Evolutionary conservation across 2,797 vertebrate species (phyloP), one percentile per base, ranked within the genome.

Genomic region (Anabacerthia variegaticeps): DNA sequence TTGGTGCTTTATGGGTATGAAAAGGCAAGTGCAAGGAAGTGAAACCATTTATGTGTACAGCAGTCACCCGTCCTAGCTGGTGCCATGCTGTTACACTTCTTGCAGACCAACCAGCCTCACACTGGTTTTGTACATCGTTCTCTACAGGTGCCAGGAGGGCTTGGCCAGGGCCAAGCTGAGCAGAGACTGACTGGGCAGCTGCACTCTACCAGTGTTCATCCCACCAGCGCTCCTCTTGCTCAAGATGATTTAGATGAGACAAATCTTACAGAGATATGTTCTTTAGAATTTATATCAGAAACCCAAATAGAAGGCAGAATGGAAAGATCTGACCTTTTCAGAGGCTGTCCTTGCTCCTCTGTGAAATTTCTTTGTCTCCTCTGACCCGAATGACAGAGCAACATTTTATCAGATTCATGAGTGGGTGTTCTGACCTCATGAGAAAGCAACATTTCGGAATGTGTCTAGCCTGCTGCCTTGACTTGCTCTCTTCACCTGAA

Each of bases 251-350:
- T 48, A 21, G 2, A 5, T 73, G 56, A 39, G 30, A 52, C 13
- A 71, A 36, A 9, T 66, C 14, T 20, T 32, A 26, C 0, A 3
- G 44, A 69, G 69, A 44, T 0, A 0, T 6, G 4, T n/a, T 66
- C 19, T 34, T 85, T 6, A 39, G 27, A 51, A 41, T 67, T 90
- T 30, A 13, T 7, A 7, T 44, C 43, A 19, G 32, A 36, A 23
- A 56, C 44, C 7, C 18, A 67, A 48, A 44, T 3, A 56, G 11
- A 78, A 43, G 8, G 28, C 34, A 49, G 23, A 55, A 78, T 14
- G n/a, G 59, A 46, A 84, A 51, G 26, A 39, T 14, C 22, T 24
- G 30, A 49, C 13, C 11, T 75, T 65, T 49, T 18, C 27, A 49
- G 59, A 39, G 22, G 14, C 19, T 66, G 11, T 22, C 21, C 3